Percentiles rank a stretch among this genome's conserved stretches.
phyloP scores from a whole-genome alignment of 2,113 vertebrate genomes.

The Limnothrissa miodon region DNA sequence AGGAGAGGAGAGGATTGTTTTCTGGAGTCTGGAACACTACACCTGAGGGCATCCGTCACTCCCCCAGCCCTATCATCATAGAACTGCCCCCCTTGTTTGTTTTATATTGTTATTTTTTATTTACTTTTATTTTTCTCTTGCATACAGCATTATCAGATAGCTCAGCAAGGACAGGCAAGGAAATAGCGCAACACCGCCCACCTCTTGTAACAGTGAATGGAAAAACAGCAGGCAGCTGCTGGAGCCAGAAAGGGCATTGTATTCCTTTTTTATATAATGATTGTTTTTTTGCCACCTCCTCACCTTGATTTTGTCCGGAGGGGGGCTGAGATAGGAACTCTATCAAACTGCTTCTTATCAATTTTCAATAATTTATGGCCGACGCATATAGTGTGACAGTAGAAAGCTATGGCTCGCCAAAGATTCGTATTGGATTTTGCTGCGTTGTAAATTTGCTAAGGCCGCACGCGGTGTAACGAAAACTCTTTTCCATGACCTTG shows the following conservation, averaged over 20 bases:
- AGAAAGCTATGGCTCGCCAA: neutral
- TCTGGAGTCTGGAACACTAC: neutral
- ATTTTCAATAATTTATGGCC: neutral
- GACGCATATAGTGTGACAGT: neutral
- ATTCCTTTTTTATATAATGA: neutral
- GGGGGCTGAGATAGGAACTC: neutral
- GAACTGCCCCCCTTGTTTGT: neutral
- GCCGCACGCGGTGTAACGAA: neutral
- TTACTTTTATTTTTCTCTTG: no score
- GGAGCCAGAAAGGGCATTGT: neutral
- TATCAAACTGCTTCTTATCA: neutral
- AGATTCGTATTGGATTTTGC: neutral
- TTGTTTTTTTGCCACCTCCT: neutral
- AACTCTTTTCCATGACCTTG: neutral
- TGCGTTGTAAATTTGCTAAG: neutral
- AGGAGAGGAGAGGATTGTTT: neutral
- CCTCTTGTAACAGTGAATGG: neutral
- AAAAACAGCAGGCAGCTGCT: neutral
- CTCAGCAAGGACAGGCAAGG: neutral
- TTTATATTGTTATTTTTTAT: no score
- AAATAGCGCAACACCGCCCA: neutral
- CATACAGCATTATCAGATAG: neutral
- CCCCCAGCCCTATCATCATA: neutral
- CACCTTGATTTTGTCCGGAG: neutral
- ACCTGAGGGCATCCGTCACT: neutral